Evolutionary conservation across 1,140 invertebrate species (phyloP).

Genomic region (Maconellicoccus hirsutus): DNA sequence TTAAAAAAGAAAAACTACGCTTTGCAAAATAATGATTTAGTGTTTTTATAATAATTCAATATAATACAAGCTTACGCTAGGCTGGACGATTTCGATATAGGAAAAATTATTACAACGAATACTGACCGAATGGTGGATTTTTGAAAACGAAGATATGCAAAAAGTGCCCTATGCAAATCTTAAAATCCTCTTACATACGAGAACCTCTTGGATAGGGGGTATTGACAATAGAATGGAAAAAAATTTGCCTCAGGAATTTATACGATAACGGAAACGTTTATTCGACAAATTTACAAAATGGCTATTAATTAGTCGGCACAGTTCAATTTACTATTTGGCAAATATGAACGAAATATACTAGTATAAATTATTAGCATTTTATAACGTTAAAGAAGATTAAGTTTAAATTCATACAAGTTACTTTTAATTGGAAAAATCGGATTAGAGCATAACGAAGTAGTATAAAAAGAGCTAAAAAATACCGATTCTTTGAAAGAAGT

Average conservation of each 20-base stretch:
- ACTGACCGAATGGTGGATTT: constrained; percentile 6
- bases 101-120: not conserved
- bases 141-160: not conserved
- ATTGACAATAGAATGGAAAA: not conserved
- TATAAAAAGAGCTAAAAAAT: not conserved
- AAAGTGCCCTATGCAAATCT: not conserved
- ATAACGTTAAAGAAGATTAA: not conserved
- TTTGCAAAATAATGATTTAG: not conserved
- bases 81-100: not conserved
- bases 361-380: not conserved
- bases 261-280: not conserved
- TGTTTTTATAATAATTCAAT: not conserved
- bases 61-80: not conserved
- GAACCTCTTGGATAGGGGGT: not conserved
- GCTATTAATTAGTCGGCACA: not conserved
- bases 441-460: constrained; percentile 8
- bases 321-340: not conserved
- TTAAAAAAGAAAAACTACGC: not conserved
- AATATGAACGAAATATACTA: not conserved
- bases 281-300: not conserved
- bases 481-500: constrained; percentile 8
- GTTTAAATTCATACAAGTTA: constrained; percentile 5
- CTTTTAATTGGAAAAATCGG: constrained; percentile 9
- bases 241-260: not conserved
- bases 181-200: not conserved